These are phyloP conservation scores for Drosophila micromelanica DNA, from an alignment of 1,140 invertebrate species.

Conservation along the genomic window DNA sequence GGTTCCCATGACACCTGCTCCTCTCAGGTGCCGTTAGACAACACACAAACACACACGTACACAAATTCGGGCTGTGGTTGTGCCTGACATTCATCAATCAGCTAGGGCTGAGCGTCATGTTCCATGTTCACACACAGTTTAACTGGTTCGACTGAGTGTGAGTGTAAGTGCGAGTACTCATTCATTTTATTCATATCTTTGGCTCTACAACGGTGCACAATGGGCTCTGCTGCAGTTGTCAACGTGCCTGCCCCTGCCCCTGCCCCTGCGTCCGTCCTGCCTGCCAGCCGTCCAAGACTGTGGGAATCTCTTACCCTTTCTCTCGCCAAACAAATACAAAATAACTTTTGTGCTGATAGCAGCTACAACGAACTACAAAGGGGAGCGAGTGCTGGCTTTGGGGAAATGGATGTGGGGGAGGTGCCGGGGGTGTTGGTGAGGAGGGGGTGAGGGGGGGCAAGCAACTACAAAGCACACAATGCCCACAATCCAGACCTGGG, in stretches of 20 bases:
- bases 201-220: constrained; percentile 30
- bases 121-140: constrained; percentile 55
- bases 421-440: not conserved
- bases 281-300: constrained; percentile 48
- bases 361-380: constrained; percentile 19
- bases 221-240: constrained; percentile 55
- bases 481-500: not conserved
- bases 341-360: constrained; percentile 66
- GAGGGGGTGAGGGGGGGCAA: not conserved
- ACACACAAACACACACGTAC: constrained; percentile 9
- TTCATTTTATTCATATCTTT: constrained; percentile 58
- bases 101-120: constrained; percentile 44
- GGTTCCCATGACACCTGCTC: constrained; percentile 75
- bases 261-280: not conserved
- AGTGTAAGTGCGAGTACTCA: constrained; percentile 34
- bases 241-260: constrained; percentile 36
- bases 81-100: constrained; percentile 79
- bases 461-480: constrained; percentile 1
- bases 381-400: not conserved
- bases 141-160: constrained; percentile 23
- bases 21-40: constrained; percentile 42
- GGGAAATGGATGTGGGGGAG: not conserved
- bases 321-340: constrained; percentile 75
- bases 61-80: constrained; percentile 31
- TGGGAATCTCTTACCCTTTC: constrained; percentile 83